Percentiles rank a stretch among this genome's conserved stretches.
Evolutionary conservation across 1,140 invertebrate genomes (phyloP).

Genomic region (Papilio polytes): DNA sequence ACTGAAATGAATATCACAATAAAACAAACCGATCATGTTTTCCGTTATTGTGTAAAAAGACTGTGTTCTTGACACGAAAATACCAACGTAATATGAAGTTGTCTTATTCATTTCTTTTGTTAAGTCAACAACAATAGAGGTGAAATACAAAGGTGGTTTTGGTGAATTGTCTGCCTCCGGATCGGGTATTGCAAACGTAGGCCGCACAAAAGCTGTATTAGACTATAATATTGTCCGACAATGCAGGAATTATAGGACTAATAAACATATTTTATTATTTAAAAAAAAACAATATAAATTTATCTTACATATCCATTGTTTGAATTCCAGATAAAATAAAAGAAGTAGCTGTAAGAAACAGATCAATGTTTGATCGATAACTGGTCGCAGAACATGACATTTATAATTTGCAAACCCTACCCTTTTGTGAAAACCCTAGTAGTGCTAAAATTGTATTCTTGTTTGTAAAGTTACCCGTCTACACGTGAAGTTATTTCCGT

Average conservation of each 20-base stretch:
- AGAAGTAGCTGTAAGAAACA: too few species aligned
- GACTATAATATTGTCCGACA: neutral
- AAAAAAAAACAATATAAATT: too few species aligned
- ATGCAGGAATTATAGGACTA: too few species aligned
- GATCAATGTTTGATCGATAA: too few species aligned
- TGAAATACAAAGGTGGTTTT: constrained; percentile 18
- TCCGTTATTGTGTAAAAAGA: constrained; percentile 10
- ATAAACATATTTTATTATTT: too few species aligned
- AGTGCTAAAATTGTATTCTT: too few species aligned
- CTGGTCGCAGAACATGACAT: too few species aligned
- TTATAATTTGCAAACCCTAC: too few species aligned
- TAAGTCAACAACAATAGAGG: constrained; percentile 9
- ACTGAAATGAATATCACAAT: neutral
- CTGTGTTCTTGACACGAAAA: constrained; percentile 20
- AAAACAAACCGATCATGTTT: neutral
- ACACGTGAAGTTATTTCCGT: neutral
- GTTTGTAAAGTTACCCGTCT: neutral
- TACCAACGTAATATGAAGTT: neutral
- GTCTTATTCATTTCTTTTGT: constrained; percentile 13
- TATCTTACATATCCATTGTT: too few species aligned
- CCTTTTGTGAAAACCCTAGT: too few species aligned
- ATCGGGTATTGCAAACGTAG: neutral
- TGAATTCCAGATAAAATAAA: too few species aligned
- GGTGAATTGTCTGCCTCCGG: neutral
- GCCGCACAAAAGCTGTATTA: neutral